Evolutionary conservation across 2,888 invertebrate species (phyloP).

Genomic region (Aspidapion aeneum): DNA sequence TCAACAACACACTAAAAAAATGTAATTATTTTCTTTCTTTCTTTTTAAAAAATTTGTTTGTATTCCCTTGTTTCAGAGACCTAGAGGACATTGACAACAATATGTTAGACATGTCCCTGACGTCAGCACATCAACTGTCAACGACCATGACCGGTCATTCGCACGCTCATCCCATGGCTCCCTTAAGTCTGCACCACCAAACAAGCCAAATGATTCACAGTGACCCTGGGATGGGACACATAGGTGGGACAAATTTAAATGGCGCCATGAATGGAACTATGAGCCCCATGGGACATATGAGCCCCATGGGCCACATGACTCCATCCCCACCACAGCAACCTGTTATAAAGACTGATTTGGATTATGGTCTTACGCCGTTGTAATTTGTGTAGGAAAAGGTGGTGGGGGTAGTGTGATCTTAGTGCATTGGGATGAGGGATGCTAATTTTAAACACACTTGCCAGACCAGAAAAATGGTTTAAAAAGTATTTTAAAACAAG

Average conservation of each 20-base stretch:
- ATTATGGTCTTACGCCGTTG: conserved; percentile 82
- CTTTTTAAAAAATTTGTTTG: no score
- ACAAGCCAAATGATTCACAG: conserved; percentile 43
- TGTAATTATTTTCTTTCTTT: no score
- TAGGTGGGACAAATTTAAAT: conserved; percentile 34
- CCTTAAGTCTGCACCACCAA: conserved; percentile 38
- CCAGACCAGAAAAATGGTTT: no score
- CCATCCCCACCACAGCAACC: conserved; percentile 52
- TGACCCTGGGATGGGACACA: conserved; percentile 48
- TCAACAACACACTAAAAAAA: no score
- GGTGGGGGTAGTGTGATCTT: conserved; percentile 6
- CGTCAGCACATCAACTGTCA: conserved; percentile 49
- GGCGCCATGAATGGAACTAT: conserved; percentile 49
- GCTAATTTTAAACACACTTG: no score
- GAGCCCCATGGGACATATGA: conserved; percentile 54
- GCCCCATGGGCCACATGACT: conserved; percentile 54
- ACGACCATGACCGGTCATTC: conserved; percentile 50
- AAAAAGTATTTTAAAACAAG: no score
- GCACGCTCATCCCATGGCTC: conserved; percentile 54
- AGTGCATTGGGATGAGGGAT: no score
- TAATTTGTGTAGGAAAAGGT: conserved; percentile 47
- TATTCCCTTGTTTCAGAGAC: conserved; percentile 45
- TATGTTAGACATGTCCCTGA: conserved; percentile 49
- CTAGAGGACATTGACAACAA: conserved; percentile 55
- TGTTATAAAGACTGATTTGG: conserved; percentile 79